Evolutionary conservation across 2,797 vertebrate species (phyloP).

Genomic region (Cirrhinus molitorella): DNA sequence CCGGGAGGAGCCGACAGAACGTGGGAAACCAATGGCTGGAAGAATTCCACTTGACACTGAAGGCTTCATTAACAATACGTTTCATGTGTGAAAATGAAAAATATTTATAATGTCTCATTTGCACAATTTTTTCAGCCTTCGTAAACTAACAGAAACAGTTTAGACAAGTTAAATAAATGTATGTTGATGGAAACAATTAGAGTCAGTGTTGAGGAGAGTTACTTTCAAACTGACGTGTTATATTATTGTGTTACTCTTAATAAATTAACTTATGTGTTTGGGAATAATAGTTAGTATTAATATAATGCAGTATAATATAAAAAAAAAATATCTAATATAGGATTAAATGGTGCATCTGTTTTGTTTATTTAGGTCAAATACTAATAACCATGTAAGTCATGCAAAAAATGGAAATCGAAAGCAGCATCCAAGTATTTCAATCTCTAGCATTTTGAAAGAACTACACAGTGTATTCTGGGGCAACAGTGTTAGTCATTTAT

Average conservation of each 20-base stretch:
- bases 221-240: neutral
- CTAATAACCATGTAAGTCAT: neutral
- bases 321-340: neutral
- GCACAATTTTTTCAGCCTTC: neutral
- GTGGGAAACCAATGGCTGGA: conserved; percentile 12
- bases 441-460: neutral
- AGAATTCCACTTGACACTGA: conserved; percentile 22
- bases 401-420: neutral
- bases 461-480: neutral
- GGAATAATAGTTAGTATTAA: neutral
- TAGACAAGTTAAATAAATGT: neutral
- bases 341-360: neutral
- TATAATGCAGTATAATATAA: no score
- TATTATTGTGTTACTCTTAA: neutral
- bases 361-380: neutral
- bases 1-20: conserved; percentile 31
- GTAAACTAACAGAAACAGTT: neutral
- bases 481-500: neutral
- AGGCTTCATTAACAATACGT: conserved; percentile 26
- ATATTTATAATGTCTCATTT: neutral
- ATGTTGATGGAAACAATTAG: neutral
- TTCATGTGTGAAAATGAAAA: neutral
- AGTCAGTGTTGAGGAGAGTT: neutral
- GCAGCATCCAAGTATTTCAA: neutral
- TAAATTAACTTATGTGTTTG: neutral